phyloP scores from a whole-genome alignment of 2,797 vertebrate genomes.

The Tarsius wallacei region DNA sequence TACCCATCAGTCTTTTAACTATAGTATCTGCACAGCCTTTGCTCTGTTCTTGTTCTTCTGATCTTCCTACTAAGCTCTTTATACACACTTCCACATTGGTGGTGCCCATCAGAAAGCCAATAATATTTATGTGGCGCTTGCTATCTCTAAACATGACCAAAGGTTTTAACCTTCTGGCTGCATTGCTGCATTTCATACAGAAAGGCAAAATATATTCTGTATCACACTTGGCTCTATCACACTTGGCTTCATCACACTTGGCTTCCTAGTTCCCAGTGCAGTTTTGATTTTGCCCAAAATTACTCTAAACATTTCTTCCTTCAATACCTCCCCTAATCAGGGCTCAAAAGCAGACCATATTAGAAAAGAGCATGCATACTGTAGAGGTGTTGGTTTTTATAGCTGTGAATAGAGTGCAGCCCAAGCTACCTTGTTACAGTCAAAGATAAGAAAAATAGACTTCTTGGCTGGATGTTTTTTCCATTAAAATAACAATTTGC shows the following conservation, averaged over 20 bases:
- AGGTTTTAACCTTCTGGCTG: background rate
- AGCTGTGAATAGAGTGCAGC: background rate
- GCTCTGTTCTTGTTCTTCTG: background rate
- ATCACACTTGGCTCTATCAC: background rate
- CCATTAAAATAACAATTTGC: constrained; percentile 77
- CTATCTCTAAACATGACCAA: background rate
- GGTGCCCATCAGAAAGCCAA: background rate
- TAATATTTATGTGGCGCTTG: background rate
- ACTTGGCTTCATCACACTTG: background rate
- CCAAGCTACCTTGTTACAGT: constrained; percentile 18
- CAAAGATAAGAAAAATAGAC: constrained; percentile 65
- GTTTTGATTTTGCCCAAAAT: background rate
- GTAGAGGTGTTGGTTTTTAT: background rate
- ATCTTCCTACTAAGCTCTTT: background rate
- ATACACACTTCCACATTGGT: background rate
- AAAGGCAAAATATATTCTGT: background rate
- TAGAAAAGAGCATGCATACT: background rate
- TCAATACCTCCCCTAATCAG: background rate
- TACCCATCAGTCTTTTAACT: background rate
- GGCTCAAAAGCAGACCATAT: background rate
- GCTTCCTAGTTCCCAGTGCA: background rate
- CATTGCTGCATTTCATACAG: background rate
- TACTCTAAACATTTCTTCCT: background rate
- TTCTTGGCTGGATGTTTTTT: constrained; percentile 58
- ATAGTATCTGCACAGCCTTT: background rate